Evolutionary conservation across 92 coral and sea anemone species (phyloP), one percentile per base, ranked within the genome.

Genomic region (Umimayanthus chanpuru): DNA sequence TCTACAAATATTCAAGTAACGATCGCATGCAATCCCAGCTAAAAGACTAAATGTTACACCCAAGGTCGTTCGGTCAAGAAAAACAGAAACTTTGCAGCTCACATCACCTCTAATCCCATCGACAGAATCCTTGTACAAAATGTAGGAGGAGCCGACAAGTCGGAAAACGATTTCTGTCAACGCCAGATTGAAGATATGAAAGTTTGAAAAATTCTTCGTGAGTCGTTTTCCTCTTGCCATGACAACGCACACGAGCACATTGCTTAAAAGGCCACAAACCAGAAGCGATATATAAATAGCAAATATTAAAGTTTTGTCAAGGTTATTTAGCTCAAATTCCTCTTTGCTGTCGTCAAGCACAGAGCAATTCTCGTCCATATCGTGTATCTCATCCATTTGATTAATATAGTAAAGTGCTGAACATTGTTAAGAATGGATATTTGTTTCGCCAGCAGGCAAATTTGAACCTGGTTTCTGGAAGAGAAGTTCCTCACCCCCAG

Each of bases 161-260:
- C 86, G 36, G 75, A 58, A 82, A 2, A 82, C 29, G 14, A 82
- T 56, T 40, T 82, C 76, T 58, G 86, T 82, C 78, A 82, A 5
- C 73, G 86, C 86, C 26, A 82, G 86, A 65, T 82, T 82, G 30
- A 82, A 82, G 14, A 82, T n/a, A 9, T 82, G 86, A 78, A 82
- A 82, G 47, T 28, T 82, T 7, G 86, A 56, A 55, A 82, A 82
- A 66, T 66, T 82, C 21, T 82, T 64, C 26, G 47, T 16, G 36
- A 82, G 76, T 11, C 78, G 73, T 39, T 66, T 82, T 7, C 55
- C 79, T 18, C 28, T 39, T 75, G 30, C 79, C 79, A 75, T 75
- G 28, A 75, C 50, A 38, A 75, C 44, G 16, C 49, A 75, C 79
- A 75, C 79, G 5, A 75, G 79, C 6, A 26, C 79, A 21, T 75